A percentile compares a stretch with the other conserved stretches of the same genome.
phyloP scores from a whole-genome alignment of 2,113 vertebrate species.

The Proterorhinus semilunaris region DNA sequence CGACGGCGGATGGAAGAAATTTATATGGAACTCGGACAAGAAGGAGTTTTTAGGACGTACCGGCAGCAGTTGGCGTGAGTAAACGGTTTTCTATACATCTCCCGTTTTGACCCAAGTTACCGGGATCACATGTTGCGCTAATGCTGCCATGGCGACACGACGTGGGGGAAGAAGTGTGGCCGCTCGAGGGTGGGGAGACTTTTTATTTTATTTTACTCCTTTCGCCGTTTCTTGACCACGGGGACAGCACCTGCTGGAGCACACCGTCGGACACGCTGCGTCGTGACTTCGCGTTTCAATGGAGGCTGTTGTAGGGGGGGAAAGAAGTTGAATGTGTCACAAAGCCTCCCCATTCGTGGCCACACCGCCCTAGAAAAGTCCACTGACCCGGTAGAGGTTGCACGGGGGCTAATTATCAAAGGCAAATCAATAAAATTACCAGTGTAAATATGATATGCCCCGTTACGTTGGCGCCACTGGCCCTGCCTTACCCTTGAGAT shows the following conservation, averaged over 20 bases:
- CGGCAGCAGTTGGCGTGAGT: constrained; percentile 90
- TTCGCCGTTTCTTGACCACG: constrained; percentile 31
- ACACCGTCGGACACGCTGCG: constrained; percentile 32
- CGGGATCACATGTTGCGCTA: neutral
- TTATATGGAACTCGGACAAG: constrained; percentile 91
- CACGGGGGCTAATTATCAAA: neutral
- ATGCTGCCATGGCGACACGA: neutral
- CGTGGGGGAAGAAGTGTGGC: neutral
- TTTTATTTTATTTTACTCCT: neutral
- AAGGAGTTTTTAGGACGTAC: constrained; percentile 90
- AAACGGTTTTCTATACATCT: neutral
- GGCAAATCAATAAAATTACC: constrained; percentile 1
- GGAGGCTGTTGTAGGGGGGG: constrained; percentile 9
- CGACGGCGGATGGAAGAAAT: constrained; percentile 87
- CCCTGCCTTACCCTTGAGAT: neutral
- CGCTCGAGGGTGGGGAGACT: neutral
- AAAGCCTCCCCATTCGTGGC: neutral
- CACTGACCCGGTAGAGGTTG: constrained; percentile 18
- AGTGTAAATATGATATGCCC: neutral
- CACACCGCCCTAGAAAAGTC: neutral
- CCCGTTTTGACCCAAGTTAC: neutral
- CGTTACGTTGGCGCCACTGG: neutral
- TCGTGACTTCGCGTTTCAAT: constrained; percentile 70
- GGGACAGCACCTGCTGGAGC: constrained; percentile 75
- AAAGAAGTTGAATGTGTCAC: neutral